Conservation (phyloP, 2,797 vertebrate genomes). For the Brotula barbata region DNA sequence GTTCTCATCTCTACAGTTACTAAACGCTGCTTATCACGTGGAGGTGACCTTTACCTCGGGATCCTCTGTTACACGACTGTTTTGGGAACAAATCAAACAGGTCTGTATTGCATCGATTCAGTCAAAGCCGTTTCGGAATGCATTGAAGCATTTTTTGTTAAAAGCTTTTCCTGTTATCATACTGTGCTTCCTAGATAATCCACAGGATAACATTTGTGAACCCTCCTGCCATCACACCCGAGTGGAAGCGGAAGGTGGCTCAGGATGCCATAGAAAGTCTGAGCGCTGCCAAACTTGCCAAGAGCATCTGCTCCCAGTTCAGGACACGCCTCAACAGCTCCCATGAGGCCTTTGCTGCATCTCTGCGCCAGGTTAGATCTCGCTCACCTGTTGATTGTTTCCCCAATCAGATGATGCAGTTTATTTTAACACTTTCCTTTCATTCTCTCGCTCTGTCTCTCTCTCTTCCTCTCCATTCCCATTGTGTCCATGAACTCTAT, state of each 20-base stretch:
- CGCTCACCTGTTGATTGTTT: neutral
- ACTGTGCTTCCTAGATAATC: constrained; percentile 90
- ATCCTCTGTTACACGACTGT: constrained; percentile 90
- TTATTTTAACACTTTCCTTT: neutral
- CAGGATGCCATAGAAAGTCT: constrained; percentile 98
- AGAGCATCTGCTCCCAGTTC: constrained; percentile 98
- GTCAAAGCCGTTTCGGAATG: neutral
- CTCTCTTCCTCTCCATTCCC: neutral
- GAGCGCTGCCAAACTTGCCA: constrained; percentile 94
- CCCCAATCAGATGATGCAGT: too few species aligned
- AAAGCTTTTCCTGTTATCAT: too few species aligned
- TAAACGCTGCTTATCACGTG: constrained; percentile 97
- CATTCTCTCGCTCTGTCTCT: too few species aligned
- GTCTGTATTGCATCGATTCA: constrained; percentile 61
- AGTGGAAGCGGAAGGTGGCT: constrained; percentile 97
- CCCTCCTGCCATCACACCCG: constrained; percentile 88
- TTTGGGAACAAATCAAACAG: constrained; percentile 99
- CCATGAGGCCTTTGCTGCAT: constrained; percentile 94
- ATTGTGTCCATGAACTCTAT: neutral
- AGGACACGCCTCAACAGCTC: constrained; percentile 94
- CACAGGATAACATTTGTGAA: constrained; percentile 94
- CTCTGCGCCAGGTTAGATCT: constrained; percentile 86
- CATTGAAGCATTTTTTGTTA: too few species aligned
- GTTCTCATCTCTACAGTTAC: constrained; percentile 79
- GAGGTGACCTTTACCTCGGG: constrained; percentile 98